Evolutionary conservation across 2,888 invertebrate genomes (phyloP), one percentile per base, ranked within the genome.

Genomic region (Chromoteleia sp.): DNA sequence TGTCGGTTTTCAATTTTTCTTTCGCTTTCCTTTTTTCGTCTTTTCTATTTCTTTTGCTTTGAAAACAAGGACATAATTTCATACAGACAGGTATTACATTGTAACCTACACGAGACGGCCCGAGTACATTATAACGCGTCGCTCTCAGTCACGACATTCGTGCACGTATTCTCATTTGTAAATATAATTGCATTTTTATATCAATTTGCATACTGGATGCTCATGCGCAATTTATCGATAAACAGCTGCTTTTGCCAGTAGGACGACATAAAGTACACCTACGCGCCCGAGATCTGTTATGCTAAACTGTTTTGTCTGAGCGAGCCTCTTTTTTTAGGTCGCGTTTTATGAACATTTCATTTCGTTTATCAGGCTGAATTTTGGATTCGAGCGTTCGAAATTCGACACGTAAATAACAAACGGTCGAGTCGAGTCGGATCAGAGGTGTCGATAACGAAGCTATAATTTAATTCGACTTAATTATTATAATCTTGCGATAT

Each of bases 131-230:
- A 50, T 39, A 75, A 65, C 74, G 48, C 52, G 59, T 29, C 56
- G 30, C 21, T 56, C 29, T 65, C 58, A 58, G 78, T 73, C 79
- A 73, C 79, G 73, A 74, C 48, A 45, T 74, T 79, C 68, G 43
- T 61, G 73, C 74, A 70, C 63, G 75, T 80, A 80, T 70, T 36
- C 80, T 80, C 75, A 80, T 80, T 80, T 80, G 80, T 80, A 75
- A 80, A 80, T 80, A 80, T 80, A 80, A 80, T 80, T 75, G 63
- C 74, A 80, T 80, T 80, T 73, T 80, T 80, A 80, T 74, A 68
- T 36, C 50, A 74, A 80, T 80, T 70, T 68, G 74, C 80, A 80
- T 80, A 80, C 63, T 75, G 74, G 63, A 68, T 80, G 80, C 61
- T 75, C 80, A 75, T 74, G 74, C 74, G 80, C 50, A 68, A 80